Percentiles rank a stretch among this genome's conserved stretches.
phyloP scores from a whole-genome alignment of 2,113 vertebrate species.

The Lepus americanus region DNA sequence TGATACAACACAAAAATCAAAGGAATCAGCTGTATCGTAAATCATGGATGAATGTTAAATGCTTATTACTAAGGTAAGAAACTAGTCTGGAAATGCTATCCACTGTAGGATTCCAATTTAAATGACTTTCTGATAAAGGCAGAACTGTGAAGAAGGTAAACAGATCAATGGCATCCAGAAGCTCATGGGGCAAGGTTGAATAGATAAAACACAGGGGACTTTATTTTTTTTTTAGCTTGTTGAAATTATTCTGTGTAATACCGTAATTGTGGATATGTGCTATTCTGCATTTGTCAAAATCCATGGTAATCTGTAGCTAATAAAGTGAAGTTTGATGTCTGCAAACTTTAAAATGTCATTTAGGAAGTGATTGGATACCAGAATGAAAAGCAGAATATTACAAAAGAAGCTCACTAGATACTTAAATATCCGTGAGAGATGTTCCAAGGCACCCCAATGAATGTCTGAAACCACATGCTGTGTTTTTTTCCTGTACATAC shows the following conservation, averaged over 20 bases:
- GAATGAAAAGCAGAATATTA: neutral
- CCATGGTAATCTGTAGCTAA: neutral
- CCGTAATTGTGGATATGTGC: neutral
- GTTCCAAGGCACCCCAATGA: neutral
- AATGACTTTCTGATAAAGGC: neutral
- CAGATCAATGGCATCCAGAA: neutral
- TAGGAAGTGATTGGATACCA: neutral
- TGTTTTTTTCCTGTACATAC: neutral
- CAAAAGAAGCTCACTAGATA: neutral
- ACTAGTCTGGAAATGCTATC: neutral
- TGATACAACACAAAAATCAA: neutral
- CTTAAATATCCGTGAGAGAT: neutral
- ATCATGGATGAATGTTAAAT: neutral
- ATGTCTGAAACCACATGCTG: neutral
- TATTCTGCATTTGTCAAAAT: neutral
- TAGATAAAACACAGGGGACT: neutral
- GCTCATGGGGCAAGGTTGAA: neutral
- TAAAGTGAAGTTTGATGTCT: neutral
- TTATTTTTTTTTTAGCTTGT: neutral
- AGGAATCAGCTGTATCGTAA: neutral
- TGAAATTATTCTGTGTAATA: neutral
- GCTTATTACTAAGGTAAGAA: neutral
- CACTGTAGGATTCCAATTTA: neutral
- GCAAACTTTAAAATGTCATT: neutral
- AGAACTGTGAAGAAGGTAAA: neutral